These are phyloP conservation scores for Cyprichromis sp. DNA, from an alignment of 2,113 vertebrate genomes.

Conservation along the genomic window DNA sequence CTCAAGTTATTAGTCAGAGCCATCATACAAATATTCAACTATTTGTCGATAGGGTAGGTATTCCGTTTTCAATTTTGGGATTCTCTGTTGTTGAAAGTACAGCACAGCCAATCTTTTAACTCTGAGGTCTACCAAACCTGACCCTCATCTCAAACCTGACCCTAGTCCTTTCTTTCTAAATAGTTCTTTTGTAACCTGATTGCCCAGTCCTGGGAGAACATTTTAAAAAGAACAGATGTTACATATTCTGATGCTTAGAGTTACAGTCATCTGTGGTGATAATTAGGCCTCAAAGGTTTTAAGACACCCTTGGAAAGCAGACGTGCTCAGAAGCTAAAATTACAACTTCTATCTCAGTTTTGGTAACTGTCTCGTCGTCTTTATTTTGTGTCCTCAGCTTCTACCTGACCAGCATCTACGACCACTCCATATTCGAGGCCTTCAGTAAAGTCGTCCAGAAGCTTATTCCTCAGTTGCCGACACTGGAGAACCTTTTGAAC, in stretches of 20 bases:
- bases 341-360: neutral
- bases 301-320: neutral
- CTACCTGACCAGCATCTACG: constrained; percentile 98
- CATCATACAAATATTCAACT: neutral
- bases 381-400: constrained; percentile 73
- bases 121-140: neutral
- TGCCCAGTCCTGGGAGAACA: neutral
- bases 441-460: constrained; percentile 99
- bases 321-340: neutral
- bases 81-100: neutral
- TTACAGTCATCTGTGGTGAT: neutral
- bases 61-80: neutral
- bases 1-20: neutral
- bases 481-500: constrained; percentile 95
- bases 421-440: constrained; percentile 98
- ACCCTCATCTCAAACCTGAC: neutral
- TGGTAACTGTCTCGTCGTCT: fast-evolving
- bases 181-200: neutral
- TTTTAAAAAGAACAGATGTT: neutral
- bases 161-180: neutral
- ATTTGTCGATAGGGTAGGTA: neutral
- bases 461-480: constrained; percentile 93
- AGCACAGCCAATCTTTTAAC: neutral
- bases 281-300: neutral
- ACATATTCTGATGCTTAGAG: neutral